Base-by-base conservation (phyloP, 1,140 invertebrate species). In the Olivierus martensii region DNA sequence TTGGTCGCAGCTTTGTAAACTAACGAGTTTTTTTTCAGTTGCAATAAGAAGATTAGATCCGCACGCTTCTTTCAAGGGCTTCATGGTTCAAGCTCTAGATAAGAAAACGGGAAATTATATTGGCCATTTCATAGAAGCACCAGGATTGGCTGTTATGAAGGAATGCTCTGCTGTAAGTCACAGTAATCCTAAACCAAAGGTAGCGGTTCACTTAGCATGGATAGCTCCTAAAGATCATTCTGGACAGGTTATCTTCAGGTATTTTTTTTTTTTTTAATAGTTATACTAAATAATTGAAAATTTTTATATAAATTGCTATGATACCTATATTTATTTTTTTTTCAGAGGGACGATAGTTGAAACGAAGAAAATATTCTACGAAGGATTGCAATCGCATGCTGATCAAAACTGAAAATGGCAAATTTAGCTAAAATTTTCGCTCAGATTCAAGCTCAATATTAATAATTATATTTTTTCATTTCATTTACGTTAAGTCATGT, bases 51-150 rank as follows among this genome's bases (percentile, higher is more conserved):
- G 53, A n/a, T 9, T 15, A 11, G 34, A 36, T 5, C 15, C 50
- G 2, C 44, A 53, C 14, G 21, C 47, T 4, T 39, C 45, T 0
- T 56, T 56, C n/a, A 36, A 50, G 43, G 55, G 55, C 39, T 56
- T 56, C 10, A 45, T 56, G 50, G 55, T 56, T 5, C 55, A 56
- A 53, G 55, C 55, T 5, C 28, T 56, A 3, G 55, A 56, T 36
- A 53, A 52, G 38, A 45, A 46, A 17, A 47, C 55, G 2, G 46
- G 55, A 2, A 43, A 38, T 11, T 49, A 28, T 15, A 49, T 56
- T 38, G 55, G 55, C 9, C 34, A 44, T 2, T 56, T 56, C 14
- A 21, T 52, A 11, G 55, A 56, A 21, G 55, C 55, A 15, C 49
- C 51, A 19, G 55, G 55, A 9, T 37, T 56, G 9, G 11, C 21